These are phyloP conservation scores for Tetranychus truncatus DNA, from an alignment of 2,888 invertebrate species.

Conservation along the genomic window DNA sequence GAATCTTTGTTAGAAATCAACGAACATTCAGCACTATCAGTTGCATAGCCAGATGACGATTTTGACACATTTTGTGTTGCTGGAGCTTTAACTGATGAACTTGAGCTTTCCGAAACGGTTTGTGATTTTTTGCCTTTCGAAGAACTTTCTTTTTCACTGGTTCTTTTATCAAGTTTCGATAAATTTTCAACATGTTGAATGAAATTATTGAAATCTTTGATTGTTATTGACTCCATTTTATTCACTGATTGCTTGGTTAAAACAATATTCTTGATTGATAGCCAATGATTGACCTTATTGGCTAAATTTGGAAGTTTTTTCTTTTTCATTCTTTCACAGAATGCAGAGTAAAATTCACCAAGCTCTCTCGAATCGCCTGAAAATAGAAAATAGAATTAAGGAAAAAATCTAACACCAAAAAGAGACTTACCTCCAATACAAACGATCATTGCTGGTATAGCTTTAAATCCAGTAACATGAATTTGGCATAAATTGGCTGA, in stretches of 20 bases:
- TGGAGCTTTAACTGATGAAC: too few species aligned
- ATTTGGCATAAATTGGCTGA: background rate
- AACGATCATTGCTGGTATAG: background rate
- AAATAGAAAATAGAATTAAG: too few species aligned
- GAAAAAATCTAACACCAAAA: background rate
- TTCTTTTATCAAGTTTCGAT: too few species aligned
- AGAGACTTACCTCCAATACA: background rate
- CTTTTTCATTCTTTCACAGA: background rate
- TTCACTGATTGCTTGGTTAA: background rate
- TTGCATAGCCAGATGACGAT: too few species aligned
- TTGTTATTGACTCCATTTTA: background rate
- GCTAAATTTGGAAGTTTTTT: background rate
- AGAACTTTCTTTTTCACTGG: too few species aligned
- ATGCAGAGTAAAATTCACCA: background rate
- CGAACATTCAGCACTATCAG: too few species aligned
- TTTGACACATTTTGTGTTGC: too few species aligned
- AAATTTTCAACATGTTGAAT: background rate
- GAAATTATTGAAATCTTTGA: background rate
- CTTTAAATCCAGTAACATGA: background rate
- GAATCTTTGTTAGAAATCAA: too few species aligned
- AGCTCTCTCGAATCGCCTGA: background rate
- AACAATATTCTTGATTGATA: background rate
- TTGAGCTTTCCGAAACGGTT: accelerated
- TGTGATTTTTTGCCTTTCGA: too few species aligned
- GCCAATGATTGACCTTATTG: background rate